Evolutionary conservation across 1,140 invertebrate species (phyloP).

Genomic region (Brachionus asplanchnoidis): DNA sequence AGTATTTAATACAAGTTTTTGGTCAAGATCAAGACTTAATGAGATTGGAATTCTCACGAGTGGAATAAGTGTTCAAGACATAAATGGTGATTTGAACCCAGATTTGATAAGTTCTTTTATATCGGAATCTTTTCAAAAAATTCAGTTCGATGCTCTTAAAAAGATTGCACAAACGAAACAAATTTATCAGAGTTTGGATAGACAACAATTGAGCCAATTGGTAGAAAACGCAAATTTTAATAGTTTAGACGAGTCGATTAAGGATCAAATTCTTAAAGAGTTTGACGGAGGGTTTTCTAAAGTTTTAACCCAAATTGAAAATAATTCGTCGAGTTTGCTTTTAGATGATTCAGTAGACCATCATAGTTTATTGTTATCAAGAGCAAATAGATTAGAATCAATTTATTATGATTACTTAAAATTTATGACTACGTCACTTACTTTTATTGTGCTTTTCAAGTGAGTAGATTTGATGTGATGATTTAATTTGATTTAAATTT

Average conservation of each 20-base stretch:
- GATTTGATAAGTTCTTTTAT: neutral
- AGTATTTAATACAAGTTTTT: neutral
- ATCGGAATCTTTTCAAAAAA: neutral
- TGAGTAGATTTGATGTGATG: neutral
- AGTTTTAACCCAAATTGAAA: neutral
- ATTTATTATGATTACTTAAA: neutral
- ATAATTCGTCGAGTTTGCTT: neutral
- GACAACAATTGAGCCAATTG: neutral
- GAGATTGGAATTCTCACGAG: neutral
- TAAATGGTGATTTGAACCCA: neutral
- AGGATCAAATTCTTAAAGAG: neutral
- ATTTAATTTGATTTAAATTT: too few species aligned
- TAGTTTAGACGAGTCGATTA: neutral
- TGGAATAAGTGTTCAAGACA: neutral
- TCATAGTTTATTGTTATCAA: neutral
- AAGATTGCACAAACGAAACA: neutral
- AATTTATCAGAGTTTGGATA: neutral
- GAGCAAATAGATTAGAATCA: neutral
- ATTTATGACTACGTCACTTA: neutral
- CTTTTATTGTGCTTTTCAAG: neutral
- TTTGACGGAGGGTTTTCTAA: neutral
- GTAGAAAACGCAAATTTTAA: neutral
- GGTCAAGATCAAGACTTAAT: conserved; percentile 8
- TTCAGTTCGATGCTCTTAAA: neutral
- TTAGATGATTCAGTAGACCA: neutral